A percentile compares a stretch with the other conserved stretches of the same genome.
These are phyloP conservation scores for Holothuria glaberrima DNA, from an alignment of 35 echinoderm and acorn worm genomes.

Conservation along the genomic window DNA sequence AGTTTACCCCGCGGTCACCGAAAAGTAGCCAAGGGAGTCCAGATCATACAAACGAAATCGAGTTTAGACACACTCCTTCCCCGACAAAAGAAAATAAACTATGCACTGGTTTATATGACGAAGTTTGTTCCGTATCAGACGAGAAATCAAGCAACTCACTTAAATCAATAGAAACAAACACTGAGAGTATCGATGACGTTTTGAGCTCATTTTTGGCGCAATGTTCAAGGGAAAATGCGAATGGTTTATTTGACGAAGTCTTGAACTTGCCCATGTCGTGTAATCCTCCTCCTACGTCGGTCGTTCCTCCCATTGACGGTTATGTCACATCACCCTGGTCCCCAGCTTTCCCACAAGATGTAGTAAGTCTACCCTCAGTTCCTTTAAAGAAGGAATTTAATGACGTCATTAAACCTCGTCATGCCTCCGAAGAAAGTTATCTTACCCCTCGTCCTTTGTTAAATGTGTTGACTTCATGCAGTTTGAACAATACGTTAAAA, in stretches of 20 bases:
- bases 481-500: background rate
- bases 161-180: background rate
- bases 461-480: background rate
- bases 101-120: too few relatives aligned
- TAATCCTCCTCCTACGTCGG: background rate
- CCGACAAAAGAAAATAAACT: background rate
- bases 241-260: background rate
- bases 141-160: background rate
- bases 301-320: background rate
- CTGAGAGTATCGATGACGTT: background rate
- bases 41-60: background rate
- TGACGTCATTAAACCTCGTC: background rate
- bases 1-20: background rate
- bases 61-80: background rate
- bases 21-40: too few relatives aligned
- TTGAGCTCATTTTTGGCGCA: conserved; percentile 14
- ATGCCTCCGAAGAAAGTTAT: too few relatives aligned
- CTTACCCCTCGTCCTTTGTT: too few relatives aligned
- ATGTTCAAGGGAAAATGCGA: background rate
- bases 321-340: conserved; percentile 19
- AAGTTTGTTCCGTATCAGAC: too few relatives aligned
- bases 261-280: background rate
- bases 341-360: background rate
- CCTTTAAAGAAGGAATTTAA: background rate
- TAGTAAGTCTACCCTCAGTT: background rate